Base-by-base conservation (phyloP, 2,113 vertebrate genomes). In the Poicephalus meyeri region DNA sequence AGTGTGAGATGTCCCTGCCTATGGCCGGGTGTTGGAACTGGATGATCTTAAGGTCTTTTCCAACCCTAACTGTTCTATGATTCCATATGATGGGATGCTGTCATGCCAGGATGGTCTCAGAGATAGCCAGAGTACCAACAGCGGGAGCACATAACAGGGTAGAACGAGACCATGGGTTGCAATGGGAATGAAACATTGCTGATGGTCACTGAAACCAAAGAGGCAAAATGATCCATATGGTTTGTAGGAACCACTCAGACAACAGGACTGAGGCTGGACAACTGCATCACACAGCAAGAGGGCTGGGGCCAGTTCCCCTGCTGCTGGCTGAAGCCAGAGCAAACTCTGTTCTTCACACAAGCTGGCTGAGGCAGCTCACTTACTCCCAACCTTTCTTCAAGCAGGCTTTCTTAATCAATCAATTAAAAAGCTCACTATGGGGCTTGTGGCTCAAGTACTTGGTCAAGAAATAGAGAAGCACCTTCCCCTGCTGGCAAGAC, bases 91-190 rank as follows among this genome's bases (percentile, higher is more conserved):
- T 24, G 69, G 41, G 56, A 15, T 66, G 37, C 1, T 58, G 17
- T 16, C 11, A 7, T 5, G 11, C 20, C 78, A 42, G 39, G 23
- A 13, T 16, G 10, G 39, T 29, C 31, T 7, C 64, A 65, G 76
- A 71, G 42, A 6, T 7, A 11, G 6, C 14, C 53, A 19, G 12
- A 35, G 23, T 37, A 4, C 11, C 3, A 12, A 7, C 7, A 44
- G 35, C 46, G 24, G 20, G 24, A 18, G 7, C 11, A 77, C 44
- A 13, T 0, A 2, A 2, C 2, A 3, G 9, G 26, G 16, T 18
- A 46, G 44, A 39, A 14, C 2, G 26, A 28, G 28, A 28, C 7
- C 15, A 20, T 21, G 31, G 28, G 25, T 21, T 52, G 46, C 44
- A 44, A 33, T 3, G 13, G 68, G 16, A 39, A 33, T 11, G 35